Percentiles rank a stretch among this genome's conserved stretches.
These are phyloP conservation scores for Periphyllus acericola DNA, from an alignment of 2,888 invertebrate genomes.

Conservation along the genomic window DNA sequence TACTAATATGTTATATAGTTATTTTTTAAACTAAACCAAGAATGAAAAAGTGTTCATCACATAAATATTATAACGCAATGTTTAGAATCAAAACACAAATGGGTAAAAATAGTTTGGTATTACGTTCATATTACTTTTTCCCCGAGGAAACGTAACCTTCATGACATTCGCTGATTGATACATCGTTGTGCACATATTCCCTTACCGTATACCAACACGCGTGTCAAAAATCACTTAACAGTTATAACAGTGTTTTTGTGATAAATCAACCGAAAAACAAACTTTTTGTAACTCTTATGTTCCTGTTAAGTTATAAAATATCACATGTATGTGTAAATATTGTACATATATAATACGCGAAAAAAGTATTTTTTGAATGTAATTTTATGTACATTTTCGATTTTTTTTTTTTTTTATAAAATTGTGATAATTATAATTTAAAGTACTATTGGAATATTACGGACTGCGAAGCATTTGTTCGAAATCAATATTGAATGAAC, in stretches of 20 bases:
- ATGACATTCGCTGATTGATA: slow-evolving; percentile 46
- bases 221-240: slow-evolving; percentile 48
- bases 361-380: background rate
- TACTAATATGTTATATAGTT: no score
- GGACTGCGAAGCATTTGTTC: background rate
- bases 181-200: slow-evolving; percentile 42
- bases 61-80: background rate
- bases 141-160: slow-evolving; percentile 1
- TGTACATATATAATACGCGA: background rate
- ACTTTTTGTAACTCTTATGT: slow-evolving; percentile 11
- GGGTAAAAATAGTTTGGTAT: slow-evolving; percentile 24
- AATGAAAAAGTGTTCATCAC: no score
- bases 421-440: background rate
- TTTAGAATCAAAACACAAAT: slow-evolving; percentile 28
- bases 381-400: background rate
- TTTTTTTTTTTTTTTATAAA: background rate
- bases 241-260: background rate
- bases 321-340: background rate
- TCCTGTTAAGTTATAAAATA: background rate
- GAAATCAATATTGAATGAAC: background rate
- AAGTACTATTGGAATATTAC: background rate
- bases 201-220: slow-evolving; percentile 26
- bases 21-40: no score
- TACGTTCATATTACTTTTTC: background rate
- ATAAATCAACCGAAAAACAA: slow-evolving; percentile 17